Evolutionary conservation across 2,113 vertebrate species (phyloP).

Genomic region (Crotophaga sulcirostris): DNA sequence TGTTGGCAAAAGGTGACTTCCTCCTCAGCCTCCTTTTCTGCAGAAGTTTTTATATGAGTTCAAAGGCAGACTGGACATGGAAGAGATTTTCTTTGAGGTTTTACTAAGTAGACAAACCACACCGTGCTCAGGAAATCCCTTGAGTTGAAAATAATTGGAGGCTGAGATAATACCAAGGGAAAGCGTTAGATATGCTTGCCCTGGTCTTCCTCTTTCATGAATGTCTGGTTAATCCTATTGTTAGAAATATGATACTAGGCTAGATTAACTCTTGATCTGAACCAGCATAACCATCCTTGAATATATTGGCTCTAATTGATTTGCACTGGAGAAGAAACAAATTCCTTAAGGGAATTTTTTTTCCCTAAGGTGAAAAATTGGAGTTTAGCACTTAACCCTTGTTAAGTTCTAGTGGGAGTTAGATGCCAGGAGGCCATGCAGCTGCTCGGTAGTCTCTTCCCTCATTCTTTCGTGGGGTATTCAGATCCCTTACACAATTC

Average conservation of each 20-base stretch:
- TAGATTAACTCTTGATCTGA: not conserved
- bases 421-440: not conserved
- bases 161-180: not conserved
- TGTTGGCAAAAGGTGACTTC: not conserved
- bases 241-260: not conserved
- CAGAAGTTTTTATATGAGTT: not conserved
- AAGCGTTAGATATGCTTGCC: not conserved
- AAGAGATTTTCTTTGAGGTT: not conserved
- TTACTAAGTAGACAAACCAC: not conserved
- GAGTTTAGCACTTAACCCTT: not conserved
- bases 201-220: not conserved
- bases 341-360: not conserved
- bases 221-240: not conserved
- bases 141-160: not conserved
- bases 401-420: not conserved
- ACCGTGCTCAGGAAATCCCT: not conserved
- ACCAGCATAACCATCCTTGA: not conserved
- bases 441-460: not conserved
- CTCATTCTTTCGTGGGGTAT: accelerated
- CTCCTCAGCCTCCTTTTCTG: not conserved
- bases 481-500: not conserved
- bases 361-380: not conserved
- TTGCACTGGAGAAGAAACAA: not conserved
- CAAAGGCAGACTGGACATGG: not conserved
- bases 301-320: not conserved